Conservation (phyloP, 2,113 vertebrate genomes). For the Petaurus breviceps region DNA sequence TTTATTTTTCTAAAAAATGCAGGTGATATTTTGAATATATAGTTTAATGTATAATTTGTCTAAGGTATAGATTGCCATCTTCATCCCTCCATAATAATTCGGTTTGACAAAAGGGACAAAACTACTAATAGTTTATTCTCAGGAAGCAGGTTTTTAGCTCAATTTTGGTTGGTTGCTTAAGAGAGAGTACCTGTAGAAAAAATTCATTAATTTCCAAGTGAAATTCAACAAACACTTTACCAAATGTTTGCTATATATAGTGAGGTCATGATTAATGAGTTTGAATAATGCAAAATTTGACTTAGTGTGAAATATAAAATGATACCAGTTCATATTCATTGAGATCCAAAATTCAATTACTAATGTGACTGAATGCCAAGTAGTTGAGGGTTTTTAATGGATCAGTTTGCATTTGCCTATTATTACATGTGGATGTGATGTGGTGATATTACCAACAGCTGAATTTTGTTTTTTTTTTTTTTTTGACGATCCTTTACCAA, state of each 20-base stretch:
- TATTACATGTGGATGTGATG: not conserved
- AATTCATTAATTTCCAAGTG: not conserved
- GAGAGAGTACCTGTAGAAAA: not conserved
- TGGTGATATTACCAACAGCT: not conserved
- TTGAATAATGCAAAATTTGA: not conserved
- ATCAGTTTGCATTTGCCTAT: not conserved
- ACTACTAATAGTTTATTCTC: not conserved
- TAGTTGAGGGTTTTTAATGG: not conserved
- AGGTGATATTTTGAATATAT: conserved; percentile 5
- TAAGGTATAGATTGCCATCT: not conserved
- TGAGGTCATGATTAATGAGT: not conserved
- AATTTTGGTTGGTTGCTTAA: not conserved
- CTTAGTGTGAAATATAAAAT: not conserved
- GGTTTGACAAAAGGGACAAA: conserved; percentile 3
- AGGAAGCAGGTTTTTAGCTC: not conserved
- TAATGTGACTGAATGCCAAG: not conserved
- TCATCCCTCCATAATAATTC: not conserved
- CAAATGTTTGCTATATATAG: not conserved
- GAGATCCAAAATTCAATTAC: not conserved
- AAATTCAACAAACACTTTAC: not conserved
- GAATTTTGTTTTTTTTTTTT: too few relatives aligned
- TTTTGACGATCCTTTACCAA: not conserved
- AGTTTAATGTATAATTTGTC: not conserved
- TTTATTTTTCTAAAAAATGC: not conserved
- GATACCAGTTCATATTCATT: not conserved